Base-by-base conservation (phyloP, 2,797 vertebrate species). In the Cyprinodon diabolis region DNA sequence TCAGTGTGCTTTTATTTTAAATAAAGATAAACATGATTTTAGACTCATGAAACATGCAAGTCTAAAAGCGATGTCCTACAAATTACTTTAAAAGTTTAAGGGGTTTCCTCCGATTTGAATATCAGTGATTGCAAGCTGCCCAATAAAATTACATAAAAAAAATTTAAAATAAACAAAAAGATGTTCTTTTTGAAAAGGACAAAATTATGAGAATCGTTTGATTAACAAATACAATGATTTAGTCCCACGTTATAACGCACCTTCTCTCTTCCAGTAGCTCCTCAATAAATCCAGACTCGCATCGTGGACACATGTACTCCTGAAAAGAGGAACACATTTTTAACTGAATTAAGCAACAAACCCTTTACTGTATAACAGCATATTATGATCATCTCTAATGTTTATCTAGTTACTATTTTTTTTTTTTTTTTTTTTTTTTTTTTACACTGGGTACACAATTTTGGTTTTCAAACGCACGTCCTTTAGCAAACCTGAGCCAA, bases 231-330 rank as follows among this genome's bases (percentile, higher is more conserved):
- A 52, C 14, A 52, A 65, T n/a, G 13, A 65, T 14, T 65, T 5
- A 6, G 60, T 76, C 45, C 60, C 5, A 75, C 35, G 30, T 73
- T 6, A 58, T 70, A 43, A 83, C 88, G 75, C 91, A 98, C 97
- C 97, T 97, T 52, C 95, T 94, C 82, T 97, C 96, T 78, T 97
- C 96, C 0, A 96, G 95, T 75, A 98, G 95, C 75, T 98, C 97
- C 82, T 99, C 97, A n/a, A 99, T 99, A 85, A 99, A 99, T 10
- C 98, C 98, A 21, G 97, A 99, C 65, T 99, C 97, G 79, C 98
- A 99, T 88, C 96, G 94, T 3, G 98, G 98, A 91, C 98, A 99
- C 62, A 96, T 98, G 78, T 98, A 99, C 74, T 99, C 98, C 98
- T 99, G 83, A 0, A 71, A 83, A 82, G 14, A 49, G 49, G 17